A percentile compares a stretch with the other conserved stretches of the same genome.
These are phyloP conservation scores for Mercenaria mercenaria DNA, from an alignment of 1,140 invertebrate genomes.

Conservation along the genomic window DNA sequence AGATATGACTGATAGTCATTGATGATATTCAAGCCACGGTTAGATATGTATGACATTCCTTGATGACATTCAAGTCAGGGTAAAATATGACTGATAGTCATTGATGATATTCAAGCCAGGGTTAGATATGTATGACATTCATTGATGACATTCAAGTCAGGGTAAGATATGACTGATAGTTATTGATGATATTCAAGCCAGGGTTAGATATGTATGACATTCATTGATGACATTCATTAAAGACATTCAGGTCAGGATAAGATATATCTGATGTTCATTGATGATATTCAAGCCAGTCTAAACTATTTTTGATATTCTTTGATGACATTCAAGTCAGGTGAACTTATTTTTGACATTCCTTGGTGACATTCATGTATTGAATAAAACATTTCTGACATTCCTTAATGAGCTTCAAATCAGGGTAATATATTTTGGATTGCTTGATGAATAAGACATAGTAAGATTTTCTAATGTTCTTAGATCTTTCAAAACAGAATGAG, in stretches of 20 bases:
- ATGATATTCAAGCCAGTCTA: slow-evolving; percentile 88
- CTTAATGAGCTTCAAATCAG: too few relatives aligned
- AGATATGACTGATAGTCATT: slow-evolving; percentile 86
- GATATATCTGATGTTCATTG: slow-evolving; percentile 89
- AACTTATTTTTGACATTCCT: slow-evolving; percentile 88
- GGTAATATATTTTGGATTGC: too few relatives aligned
- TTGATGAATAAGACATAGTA: too few relatives aligned
- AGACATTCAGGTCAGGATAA: too few relatives aligned
- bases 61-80: slow-evolving; percentile 87
- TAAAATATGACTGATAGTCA: slow-evolving; percentile 88
- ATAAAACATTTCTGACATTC: too few relatives aligned
- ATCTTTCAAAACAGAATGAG: too few relatives aligned
- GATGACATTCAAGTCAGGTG: too few relatives aligned
- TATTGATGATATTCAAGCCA: slow-evolving; percentile 88
- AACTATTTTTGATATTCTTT: slow-evolving; percentile 38
- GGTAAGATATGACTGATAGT: slow-evolving; percentile 88
- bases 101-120: slow-evolving; percentile 89
- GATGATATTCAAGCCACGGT: slow-evolving; percentile 77
- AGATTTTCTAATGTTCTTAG: too few relatives aligned
- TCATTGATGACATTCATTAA: slow-evolving; percentile 2
- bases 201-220: slow-evolving; percentile 80
- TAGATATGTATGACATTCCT: slow-evolving; percentile 88
- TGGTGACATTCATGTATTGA: slow-evolving; percentile 88
- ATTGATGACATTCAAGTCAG: slow-evolving; percentile 61
- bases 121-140: slow-evolving; percentile 88